These are phyloP conservation scores for Mythimna albipuncta DNA, from an alignment of 2,888 invertebrate genomes.

Conservation along the genomic window DNA sequence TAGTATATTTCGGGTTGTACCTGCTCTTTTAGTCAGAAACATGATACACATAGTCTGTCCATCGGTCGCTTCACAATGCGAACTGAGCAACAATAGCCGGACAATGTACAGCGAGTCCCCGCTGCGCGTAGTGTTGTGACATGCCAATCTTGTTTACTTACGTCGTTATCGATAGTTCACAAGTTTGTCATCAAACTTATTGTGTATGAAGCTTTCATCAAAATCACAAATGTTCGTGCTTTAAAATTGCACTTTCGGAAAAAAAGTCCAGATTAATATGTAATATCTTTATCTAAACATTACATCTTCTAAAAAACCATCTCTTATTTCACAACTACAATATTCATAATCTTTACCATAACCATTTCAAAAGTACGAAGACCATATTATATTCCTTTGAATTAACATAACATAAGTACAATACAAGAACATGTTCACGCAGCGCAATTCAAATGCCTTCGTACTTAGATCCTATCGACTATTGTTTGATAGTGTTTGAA, in stretches of 20 bases:
- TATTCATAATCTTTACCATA: neutral
- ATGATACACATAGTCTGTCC: conserved; percentile 48
- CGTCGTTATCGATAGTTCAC: conserved; percentile 60
- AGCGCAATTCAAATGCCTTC: conserved; percentile 62
- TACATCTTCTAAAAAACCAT: neutral
- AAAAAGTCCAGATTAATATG: neutral
- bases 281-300: neutral
- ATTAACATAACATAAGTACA: conserved; percentile 57
- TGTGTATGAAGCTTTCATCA: neutral
- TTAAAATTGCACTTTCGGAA: neutral
- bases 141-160: conserved; percentile 64
- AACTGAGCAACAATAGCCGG: conserved; percentile 79
- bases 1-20: conserved; percentile 43
- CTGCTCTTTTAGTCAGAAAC: conserved; percentile 48
- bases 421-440: conserved; percentile 51
- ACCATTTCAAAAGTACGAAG: conserved; percentile 21
- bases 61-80: conserved; percentile 74
- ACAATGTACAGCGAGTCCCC: conserved; percentile 71
- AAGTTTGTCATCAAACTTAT: conserved; percentile 2
- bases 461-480: conserved; percentile 72
- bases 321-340: neutral
- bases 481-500: conserved; percentile 78
- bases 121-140: conserved; percentile 72
- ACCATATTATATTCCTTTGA: conserved; percentile 44
- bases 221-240: neutral